Evolutionary conservation across 2,113 vertebrate genomes (phyloP), one percentile per base, ranked within the genome.

Genomic region (Pimephales promelas): DNA sequence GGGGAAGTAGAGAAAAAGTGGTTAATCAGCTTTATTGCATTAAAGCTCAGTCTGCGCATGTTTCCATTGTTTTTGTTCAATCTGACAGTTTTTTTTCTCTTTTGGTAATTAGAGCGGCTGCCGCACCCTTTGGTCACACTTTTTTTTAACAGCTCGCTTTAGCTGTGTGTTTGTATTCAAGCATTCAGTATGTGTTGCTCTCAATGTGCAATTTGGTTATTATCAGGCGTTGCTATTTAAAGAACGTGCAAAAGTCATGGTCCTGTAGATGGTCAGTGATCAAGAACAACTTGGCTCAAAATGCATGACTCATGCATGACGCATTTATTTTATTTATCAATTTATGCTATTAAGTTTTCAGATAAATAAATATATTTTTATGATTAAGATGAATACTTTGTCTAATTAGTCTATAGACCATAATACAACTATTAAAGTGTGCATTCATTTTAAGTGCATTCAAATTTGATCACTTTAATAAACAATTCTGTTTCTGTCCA

Each of bases 101-200:
- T 5, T 18, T 26, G 70, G n/a, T 7, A 16, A 13, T 16, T 43
- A 4, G 3, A 40, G 31, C 0, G 13, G 5, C 5, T 1, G 1
- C 31, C 54, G 0, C 74, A 59, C 34, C 74, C 34, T n/a, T 47
- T 7, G 24, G 40, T 77, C 54, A 77, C 47, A 34, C 34, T 59
- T 34, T 3, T 28, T 31, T 56, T 43, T n/a, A 43, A 43, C 68
- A 45, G 68, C 40, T 93, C 95, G 54, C 96, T 97, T 89, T 96
- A 97, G 96, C 96, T 97, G 62, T 73, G 71, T 81, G 66, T 14
- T 57, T 82, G 61, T 85, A 64, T 24, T 52, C 1, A 22, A 40
- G 18, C 9, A 22, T 5, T 16, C 18, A 36, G 8, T 3, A 3
- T 22, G 8, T 3, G 7, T 45, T 49, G 71, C 24, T 56, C 2